phyloP scores from a whole-genome alignment of 2,797 vertebrate species.

The Cynodonichthys magdalenae region DNA sequence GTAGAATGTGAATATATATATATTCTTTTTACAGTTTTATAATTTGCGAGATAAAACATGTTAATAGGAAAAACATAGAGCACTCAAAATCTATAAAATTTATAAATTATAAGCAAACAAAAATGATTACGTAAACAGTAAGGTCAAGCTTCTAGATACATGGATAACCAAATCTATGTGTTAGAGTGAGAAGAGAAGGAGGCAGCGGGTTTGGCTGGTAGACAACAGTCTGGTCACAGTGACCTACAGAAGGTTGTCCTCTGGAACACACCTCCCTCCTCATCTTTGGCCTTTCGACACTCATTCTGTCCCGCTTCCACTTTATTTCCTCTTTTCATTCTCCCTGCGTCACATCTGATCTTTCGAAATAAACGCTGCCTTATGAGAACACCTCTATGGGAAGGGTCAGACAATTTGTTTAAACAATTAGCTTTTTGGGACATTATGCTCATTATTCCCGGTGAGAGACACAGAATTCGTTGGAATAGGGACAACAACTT shows the following conservation, averaged over 20 bases:
- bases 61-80: no score
- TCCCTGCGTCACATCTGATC: background rate
- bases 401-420: background rate
- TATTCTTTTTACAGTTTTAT: no score
- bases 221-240: slow-evolving; percentile 68
- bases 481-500: slow-evolving; percentile 16
- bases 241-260: slow-evolving; percentile 67
- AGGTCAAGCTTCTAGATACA: slow-evolving; percentile 34
- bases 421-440: background rate
- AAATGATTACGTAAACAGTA: slow-evolving; percentile 26
- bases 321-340: background rate
- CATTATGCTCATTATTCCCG: background rate
- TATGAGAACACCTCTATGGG: background rate
- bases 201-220: slow-evolving; percentile 48
- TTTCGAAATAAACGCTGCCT: slow-evolving; percentile 1
- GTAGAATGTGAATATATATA: no score
- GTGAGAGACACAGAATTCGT: background rate
- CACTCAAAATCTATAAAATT: no score
- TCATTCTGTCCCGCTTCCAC: slow-evolving; percentile 5
- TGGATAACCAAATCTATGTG: slow-evolving; percentile 14
- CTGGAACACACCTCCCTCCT: slow-evolving; percentile 53
- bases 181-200: slow-evolving; percentile 25
- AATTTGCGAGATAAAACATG: no score
- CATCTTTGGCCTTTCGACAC: slow-evolving; percentile 17
- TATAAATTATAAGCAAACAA: background rate